A percentile compares a stretch with the other conserved stretches of the same genome.
Evolutionary conservation across 2,888 invertebrate species (phyloP).

Genomic region (Anthophora plumipes): DNA sequence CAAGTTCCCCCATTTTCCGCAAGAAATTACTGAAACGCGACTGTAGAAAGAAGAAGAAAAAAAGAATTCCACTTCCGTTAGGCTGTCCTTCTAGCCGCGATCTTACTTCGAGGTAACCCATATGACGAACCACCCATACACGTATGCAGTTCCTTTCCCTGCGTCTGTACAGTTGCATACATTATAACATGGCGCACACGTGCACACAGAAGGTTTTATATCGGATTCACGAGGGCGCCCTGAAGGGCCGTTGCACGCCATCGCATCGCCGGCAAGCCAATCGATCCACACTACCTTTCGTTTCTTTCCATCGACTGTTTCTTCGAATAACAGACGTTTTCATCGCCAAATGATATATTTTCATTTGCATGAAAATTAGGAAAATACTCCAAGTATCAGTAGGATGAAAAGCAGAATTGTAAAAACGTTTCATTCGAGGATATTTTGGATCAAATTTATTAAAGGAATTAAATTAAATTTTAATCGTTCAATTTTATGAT

Average conservation of each 20-base stretch:
- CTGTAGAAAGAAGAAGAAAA: no score
- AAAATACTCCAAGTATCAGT: no score
- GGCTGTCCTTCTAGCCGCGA: conserved; percentile 59
- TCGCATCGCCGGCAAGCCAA: conserved; percentile 48
- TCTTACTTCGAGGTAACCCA: conserved; percentile 61
- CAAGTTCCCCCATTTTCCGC: conserved; percentile 27
- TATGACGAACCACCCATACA: conserved; percentile 60
- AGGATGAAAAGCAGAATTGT: no score
- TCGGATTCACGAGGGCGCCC: conserved; percentile 47
- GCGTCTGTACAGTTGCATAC: conserved; percentile 34
- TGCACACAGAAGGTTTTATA: conserved; percentile 37
- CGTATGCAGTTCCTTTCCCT: background rate
- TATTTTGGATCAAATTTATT: no score
- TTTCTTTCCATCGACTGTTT: conserved; percentile 43
- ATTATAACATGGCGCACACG: conserved; percentile 20
- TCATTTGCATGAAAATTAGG: background rate
- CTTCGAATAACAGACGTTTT: conserved; percentile 32
- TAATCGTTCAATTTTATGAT: no score
- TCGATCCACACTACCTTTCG: conserved; percentile 56
- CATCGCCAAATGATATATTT: background rate
- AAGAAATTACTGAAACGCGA: conserved; percentile 66
- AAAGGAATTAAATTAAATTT: no score
- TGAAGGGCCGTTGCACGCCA: conserved; percentile 45
- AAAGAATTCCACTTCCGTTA: conserved; percentile 55
- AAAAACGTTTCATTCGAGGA: no score